Evolutionary conservation across 2,113 vertebrate species (phyloP), one percentile per base, ranked within the genome.

Genomic region (Indri indri): DNA sequence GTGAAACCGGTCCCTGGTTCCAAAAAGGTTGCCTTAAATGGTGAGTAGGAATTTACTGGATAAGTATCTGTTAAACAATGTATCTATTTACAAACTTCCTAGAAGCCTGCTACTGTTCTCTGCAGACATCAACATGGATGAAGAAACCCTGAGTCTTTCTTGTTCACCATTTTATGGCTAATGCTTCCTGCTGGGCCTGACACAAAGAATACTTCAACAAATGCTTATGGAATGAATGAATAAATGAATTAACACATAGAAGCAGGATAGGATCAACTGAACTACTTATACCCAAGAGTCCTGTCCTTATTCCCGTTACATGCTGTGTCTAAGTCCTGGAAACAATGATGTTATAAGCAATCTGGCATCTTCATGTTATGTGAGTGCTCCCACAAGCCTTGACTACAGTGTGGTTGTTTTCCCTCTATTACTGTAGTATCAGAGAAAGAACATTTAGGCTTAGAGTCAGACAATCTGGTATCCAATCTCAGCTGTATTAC

Each of bases 81-180:
- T 96, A 80, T 97, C 92, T 97, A 70, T 96, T 97, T 92, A 90
- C 91, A 97, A 73, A 96, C 92, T 93, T 95, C n/a, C 74, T 87
- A 87, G 73, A 91, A 96, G 76, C 70, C 65, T 88, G 45, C 52
- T 76, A 77, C 73, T 88, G 37, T 87, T 96, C 70, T 37, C 63
- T 96, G 27, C n/a, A 96, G 84, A 90, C 37, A 79, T 82, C 80
- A 92, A 47, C 65, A 84, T 63, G 90, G 57, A 82, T 92, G 65
- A 79, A 97, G 77, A 94, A 93, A 96, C 71, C 54, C 74, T 61
- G 47, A 71, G 74, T 86, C 90, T 91, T 74, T 97, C 87, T 83
- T 87, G 40, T 68, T 96, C 50, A 59, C 83, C 42, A 50, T 95
- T 96, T 97, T 88, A 91, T 94, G 22, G 65, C n/a, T 68, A 65